Base-by-base conservation (phyloP, 53 echinoderm and acorn worm genomes). In the Glandiceps talaboti region DNA sequence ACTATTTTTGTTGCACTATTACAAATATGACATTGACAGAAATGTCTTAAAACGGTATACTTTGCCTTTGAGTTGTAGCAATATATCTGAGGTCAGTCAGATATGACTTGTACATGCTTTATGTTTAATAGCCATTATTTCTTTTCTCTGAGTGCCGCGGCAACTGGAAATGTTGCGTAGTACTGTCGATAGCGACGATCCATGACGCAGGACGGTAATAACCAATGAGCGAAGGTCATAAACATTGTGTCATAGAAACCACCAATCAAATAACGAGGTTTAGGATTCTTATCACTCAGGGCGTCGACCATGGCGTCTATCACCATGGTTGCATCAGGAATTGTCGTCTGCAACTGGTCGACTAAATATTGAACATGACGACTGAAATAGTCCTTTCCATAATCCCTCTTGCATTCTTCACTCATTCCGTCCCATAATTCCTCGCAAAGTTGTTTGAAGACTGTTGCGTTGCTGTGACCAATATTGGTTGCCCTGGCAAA, bases 271-370 rank as follows among this genome's bases (percentile, higher is more conserved):
- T 88, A 88, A 28, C 88, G 77, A 76, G 85, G 82, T 27, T 82
- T 82, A 0, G 88, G 88, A 72, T 72, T 32, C 27, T 82, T 45
- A 28, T 85, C 81, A 72, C 30, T 75, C 20, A 85, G 77, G 20
- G 85, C 82, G n/a, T 88, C 85, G 0, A 79, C 74, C 88, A 88
- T 85, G 80, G 85, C 85, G 72, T 88, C 82, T 14, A 85, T 28
- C 0, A 88, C 88, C 14, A 85, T 82, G 20, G 88, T 85, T 25
- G 32, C 12, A 79, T 85, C 85, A 31, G 82, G 85, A 77, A 78
- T 77, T 75, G 81, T 84, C 28, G 32, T 78, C 75, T 88, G 82
- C 27, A 81, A 79, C 31, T 30, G 75, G 75, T 27, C 75, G 76
- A 82, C 32, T 0, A 79, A 27, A 26, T 20, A 30, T 1, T 64